Conservation (phyloP, 2,113 vertebrate genomes). For the Campylomormyrus numenius region DNA sequence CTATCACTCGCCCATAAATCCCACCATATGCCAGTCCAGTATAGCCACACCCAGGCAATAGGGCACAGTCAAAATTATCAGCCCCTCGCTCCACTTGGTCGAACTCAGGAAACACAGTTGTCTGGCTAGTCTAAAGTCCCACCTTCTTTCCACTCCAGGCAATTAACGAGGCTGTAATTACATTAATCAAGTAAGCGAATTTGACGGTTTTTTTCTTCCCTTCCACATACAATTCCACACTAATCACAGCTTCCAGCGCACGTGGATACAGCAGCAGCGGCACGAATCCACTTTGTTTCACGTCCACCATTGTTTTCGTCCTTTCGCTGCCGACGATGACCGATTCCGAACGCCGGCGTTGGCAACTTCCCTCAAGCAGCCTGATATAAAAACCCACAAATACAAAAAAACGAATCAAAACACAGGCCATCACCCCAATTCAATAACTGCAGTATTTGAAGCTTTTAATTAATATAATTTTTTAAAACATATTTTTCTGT, state of each 20-base stretch:
- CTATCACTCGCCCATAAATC: neutral
- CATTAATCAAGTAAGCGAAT: slow-evolving; percentile 6
- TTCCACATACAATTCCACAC: neutral
- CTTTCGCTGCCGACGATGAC: neutral
- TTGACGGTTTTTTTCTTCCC: neutral
- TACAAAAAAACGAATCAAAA: neutral
- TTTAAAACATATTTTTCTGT: neutral
- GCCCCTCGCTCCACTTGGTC: neutral
- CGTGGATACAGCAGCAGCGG: neutral
- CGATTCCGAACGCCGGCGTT: neutral
- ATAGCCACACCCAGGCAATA: neutral
- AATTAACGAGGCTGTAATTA: slow-evolving; percentile 11
- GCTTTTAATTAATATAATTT: neutral
- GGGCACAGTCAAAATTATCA: neutral
- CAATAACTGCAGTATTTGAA: neutral
- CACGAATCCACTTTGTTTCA: neutral
- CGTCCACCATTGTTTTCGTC: neutral
- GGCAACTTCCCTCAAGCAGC: neutral
- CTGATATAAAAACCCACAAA: neutral
- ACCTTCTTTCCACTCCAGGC: neutral
- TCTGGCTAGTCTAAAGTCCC: neutral
- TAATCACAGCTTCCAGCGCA: neutral
- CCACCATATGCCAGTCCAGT: neutral
- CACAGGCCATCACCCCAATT: neutral
- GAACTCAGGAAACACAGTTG: neutral